A percentile compares a stretch with the other conserved stretches of the same genome.
phyloP scores from a whole-genome alignment of 2,113 vertebrate species.

The Lophotis ruficrista region DNA sequence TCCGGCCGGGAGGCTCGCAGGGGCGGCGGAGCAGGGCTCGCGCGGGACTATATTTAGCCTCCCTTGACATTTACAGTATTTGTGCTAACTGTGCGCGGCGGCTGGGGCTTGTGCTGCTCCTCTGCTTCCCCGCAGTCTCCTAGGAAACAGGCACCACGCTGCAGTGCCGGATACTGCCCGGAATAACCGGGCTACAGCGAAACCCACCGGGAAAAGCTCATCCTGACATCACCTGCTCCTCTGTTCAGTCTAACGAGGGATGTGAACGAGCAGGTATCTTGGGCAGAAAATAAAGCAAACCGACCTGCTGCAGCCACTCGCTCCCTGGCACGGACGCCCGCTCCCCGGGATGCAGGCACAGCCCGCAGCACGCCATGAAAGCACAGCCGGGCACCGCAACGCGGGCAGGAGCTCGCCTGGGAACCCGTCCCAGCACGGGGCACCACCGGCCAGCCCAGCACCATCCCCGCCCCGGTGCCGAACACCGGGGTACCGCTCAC shows the following conservation, averaged over 20 bases:
- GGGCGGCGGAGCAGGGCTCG: neutral
- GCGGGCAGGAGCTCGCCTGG: neutral
- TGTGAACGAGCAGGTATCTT: neutral
- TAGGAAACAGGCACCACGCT: constrained; percentile 72
- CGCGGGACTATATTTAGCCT: constrained; percentile 54
- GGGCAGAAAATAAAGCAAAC: neutral
- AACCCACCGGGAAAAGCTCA: neutral
- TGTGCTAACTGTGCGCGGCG: constrained; percentile 49
- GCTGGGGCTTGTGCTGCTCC: constrained; percentile 2
- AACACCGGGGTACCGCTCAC: neutral
- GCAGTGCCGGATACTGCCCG: constrained; percentile 38
- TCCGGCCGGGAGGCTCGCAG: neutral
- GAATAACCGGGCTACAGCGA: constrained; percentile 6
- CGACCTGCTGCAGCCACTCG: neutral
- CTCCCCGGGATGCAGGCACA: neutral
- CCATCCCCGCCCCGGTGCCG: too few relatives aligned
- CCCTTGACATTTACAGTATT: constrained; percentile 67
- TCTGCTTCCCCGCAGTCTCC: constrained; percentile 63
- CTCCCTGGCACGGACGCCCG: neutral
- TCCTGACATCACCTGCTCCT: neutral
- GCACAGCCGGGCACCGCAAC: fast-evolving
- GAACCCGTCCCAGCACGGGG: neutral
- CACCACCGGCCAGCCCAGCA: too few relatives aligned
- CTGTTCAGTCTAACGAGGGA: neutral
- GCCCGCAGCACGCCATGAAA: fast-evolving